phyloP scores from a whole-genome alignment of 2,888 invertebrate species.

The Netelia melanura region DNA sequence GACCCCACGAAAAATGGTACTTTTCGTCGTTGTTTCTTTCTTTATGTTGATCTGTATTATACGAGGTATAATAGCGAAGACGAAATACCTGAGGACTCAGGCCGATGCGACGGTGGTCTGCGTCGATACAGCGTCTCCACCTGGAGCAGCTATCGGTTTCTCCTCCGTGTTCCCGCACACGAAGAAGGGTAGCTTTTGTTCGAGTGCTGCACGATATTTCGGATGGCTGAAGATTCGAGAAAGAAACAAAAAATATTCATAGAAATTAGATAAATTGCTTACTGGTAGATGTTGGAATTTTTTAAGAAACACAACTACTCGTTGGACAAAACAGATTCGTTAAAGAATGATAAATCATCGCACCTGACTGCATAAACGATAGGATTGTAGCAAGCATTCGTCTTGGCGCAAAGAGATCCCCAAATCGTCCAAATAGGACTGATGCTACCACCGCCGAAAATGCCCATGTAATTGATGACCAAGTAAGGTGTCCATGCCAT shows the following conservation, averaged over 20 bases:
- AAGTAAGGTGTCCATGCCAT: constrained; percentile 89
- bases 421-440: constrained; percentile 94
- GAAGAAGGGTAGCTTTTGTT: constrained; percentile 91
- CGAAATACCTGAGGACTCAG: constrained; percentile 33
- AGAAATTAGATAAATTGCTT: neutral
- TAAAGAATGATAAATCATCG: constrained; percentile 39
- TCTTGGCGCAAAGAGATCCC: constrained; percentile 93
- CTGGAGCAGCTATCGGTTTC: constrained; percentile 87
- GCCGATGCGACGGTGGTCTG: constrained; percentile 64
- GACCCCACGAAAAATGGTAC: too few species aligned
- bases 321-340: neutral
- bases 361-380: constrained; percentile 87
- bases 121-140: constrained; percentile 70
- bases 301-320: neutral
- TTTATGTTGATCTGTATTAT: neutral
- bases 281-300: neutral
- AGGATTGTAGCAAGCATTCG: constrained; percentile 86
- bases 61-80: neutral
- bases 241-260: neutral
- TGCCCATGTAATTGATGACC: constrained; percentile 93
- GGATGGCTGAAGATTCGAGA: constrained; percentile 87
- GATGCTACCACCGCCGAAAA: constrained; percentile 90
- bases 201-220: constrained; percentile 91
- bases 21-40: neutral
- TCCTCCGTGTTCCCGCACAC: constrained; percentile 88